Percentiles rank a stretch among this genome's conserved stretches.
These are phyloP conservation scores for Sebastes nivosus DNA, from an alignment of 2,797 vertebrate species.

Conservation along the genomic window DNA sequence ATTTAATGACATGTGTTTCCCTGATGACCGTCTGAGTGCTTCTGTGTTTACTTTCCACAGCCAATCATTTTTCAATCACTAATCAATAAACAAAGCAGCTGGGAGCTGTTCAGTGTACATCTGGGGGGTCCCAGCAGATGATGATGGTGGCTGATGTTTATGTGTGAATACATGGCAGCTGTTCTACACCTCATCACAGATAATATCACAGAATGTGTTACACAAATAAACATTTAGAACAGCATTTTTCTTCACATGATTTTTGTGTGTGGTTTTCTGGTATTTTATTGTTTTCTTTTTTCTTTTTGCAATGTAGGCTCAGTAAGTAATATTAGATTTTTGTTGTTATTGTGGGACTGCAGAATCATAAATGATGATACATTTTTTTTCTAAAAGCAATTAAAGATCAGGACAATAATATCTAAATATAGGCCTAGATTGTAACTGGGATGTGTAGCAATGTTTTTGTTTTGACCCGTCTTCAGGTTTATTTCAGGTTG, in stretches of 20 bases:
- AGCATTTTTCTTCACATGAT: neutral
- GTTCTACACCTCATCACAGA: neutral
- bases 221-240: neutral
- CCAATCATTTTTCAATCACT: constrained; percentile 54
- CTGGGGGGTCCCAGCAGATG: neutral
- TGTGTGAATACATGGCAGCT: neutral
- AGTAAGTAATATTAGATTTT: neutral
- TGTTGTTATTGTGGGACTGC: neutral
- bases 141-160: neutral
- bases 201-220: neutral
- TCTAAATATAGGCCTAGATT: neutral
- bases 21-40: constrained; percentile 50
- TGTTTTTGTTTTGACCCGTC: neutral
- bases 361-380: neutral
- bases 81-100: constrained; percentile 61
- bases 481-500: neutral
- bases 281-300: neutral
- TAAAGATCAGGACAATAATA: neutral
- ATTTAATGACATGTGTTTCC: constrained; percentile 47
- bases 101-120: neutral
- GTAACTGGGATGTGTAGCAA: neutral
- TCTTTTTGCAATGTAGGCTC: neutral
- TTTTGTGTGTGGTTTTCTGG: neutral
- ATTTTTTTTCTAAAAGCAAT: neutral
- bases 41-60: constrained; percentile 54